Evolutionary conservation across 1,140 invertebrate genomes (phyloP).

Genomic region (Drosophila micromelanica): DNA sequence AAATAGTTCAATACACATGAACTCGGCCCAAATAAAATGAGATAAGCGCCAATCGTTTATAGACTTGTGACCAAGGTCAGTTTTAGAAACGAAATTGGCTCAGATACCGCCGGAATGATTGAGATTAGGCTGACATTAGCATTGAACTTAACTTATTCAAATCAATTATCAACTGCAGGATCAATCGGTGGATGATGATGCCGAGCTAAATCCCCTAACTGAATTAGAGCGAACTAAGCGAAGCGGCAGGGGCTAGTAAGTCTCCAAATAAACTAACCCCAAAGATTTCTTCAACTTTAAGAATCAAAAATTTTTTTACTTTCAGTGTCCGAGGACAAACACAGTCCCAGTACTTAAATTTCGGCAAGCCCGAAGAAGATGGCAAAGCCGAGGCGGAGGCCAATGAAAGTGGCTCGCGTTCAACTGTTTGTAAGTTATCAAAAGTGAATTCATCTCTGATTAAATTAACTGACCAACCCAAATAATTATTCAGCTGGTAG

Average conservation of each 20-base stretch:
- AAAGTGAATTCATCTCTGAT: neutral
- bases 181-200: conserved; percentile 46
- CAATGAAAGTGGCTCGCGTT: conserved; percentile 88
- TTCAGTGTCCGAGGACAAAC: conserved; percentile 88
- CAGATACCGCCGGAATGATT: conserved; percentile 5
- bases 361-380: conserved; percentile 86
- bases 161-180: conserved; percentile 49
- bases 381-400: conserved; percentile 92
- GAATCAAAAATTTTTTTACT: too few species aligned
- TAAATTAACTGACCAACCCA: neutral
- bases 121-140: conserved; percentile 62
- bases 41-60: conserved; percentile 51
- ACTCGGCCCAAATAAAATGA: conserved; percentile 44
- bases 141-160: conserved; percentile 52
- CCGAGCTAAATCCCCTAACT: conserved; percentile 33
- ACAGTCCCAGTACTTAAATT: conserved; percentile 92
- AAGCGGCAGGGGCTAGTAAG: conserved; percentile 80
- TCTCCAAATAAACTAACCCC: neutral
- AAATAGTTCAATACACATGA: conserved; percentile 64
- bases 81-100: conserved; percentile 43
- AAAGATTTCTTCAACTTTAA: too few species aligned
- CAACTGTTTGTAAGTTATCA: conserved; percentile 89
- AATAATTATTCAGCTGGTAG: conserved; percentile 86
- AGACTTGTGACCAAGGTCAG: conserved; percentile 72
- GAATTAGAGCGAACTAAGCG: conserved; percentile 64